Percentiles rank a stretch among this genome's conserved stretches.
Evolutionary conservation across 2,113 vertebrate species (phyloP).

Genomic region (Saccopteryx bilineata): DNA sequence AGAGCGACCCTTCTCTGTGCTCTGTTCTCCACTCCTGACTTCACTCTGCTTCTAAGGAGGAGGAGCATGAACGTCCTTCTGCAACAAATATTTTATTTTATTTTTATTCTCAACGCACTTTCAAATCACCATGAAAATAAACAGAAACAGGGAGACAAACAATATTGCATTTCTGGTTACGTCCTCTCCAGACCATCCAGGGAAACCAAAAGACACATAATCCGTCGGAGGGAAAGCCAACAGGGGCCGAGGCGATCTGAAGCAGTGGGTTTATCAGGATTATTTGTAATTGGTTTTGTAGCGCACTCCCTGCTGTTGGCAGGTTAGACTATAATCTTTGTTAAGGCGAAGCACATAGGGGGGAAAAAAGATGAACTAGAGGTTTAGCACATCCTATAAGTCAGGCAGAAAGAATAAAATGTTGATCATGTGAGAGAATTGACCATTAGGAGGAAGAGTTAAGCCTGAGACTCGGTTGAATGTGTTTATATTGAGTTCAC

Average conservation of each 20-base stretch:
- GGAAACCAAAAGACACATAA: neutral
- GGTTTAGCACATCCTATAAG: neutral
- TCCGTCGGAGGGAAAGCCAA: neutral
- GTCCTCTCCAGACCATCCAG: neutral
- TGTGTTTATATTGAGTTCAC: neutral
- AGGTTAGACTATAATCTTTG: neutral
- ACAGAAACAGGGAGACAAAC: neutral
- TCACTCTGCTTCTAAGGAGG: neutral
- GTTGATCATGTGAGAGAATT: neutral
- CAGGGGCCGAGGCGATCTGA: neutral
- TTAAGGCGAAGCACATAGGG: neutral
- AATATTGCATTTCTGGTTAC: neutral
- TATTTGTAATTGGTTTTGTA: slow-evolving; percentile 29
- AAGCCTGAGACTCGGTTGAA: neutral
- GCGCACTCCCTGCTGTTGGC: neutral
- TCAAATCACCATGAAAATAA: slow-evolving; percentile 36
- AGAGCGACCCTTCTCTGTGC: neutral
- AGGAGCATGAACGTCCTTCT: neutral
- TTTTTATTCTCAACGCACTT: neutral
- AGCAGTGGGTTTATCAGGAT: neutral
- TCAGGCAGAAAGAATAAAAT: slow-evolving; percentile 49
- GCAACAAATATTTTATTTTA: neutral
- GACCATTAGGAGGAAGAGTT: neutral
- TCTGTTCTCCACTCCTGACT: neutral
- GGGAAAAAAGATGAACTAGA: neutral